Conservation (phyloP, 2,888 invertebrate genomes). For the Idaea biselata region DNA sequence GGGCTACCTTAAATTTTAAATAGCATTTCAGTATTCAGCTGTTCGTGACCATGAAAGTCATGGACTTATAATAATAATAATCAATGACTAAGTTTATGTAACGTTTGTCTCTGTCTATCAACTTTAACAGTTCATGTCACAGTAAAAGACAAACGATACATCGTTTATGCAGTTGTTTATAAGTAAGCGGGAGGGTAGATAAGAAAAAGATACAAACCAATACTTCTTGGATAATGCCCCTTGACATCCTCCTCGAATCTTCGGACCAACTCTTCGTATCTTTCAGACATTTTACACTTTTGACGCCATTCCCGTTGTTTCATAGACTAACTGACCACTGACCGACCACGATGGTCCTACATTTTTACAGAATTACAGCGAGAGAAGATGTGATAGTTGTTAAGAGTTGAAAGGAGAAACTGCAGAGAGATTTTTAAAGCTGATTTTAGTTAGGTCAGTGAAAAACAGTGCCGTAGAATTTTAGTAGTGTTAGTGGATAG, state of each 20-base stretch:
- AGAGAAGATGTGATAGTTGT: not conserved
- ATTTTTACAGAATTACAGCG: not conserved
- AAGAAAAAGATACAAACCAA: constrained; percentile 56
- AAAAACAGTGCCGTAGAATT: not conserved
- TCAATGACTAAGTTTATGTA: no score
- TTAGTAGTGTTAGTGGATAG: no score
- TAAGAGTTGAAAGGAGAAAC: not conserved
- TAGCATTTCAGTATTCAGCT: no score
- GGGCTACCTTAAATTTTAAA: no score
- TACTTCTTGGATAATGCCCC: constrained; percentile 54
- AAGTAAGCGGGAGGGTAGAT: not conserved
- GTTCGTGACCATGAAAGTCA: no score
- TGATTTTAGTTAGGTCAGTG: not conserved
- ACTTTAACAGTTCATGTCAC: no score
- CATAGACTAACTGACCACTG: constrained; percentile 13
- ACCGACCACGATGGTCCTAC: not conserved
- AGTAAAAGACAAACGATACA: no score
- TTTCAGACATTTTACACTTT: constrained; percentile 58
- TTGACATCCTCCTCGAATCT: constrained; percentile 55
- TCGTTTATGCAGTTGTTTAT: no score
- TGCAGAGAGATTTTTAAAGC: not conserved
- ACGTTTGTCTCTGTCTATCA: no score
- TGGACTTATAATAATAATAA: no score
- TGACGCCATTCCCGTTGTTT: constrained; percentile 34
- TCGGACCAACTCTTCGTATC: constrained; percentile 50